Conservation (phyloP, 2,797 vertebrate species). For the Falco concolor region DNA sequence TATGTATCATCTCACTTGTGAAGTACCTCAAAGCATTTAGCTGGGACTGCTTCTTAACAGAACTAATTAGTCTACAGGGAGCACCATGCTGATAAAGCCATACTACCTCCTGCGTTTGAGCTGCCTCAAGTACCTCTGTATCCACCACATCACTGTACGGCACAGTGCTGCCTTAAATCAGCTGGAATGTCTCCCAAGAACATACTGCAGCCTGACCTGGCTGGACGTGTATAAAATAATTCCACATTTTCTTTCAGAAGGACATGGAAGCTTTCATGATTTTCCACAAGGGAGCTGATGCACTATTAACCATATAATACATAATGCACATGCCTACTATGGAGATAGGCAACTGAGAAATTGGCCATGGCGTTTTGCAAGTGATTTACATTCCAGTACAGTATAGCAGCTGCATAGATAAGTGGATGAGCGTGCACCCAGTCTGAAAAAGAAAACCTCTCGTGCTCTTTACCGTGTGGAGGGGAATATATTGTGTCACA, state of each 20-base stretch:
- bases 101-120: not conserved
- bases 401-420: not conserved
- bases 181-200: not conserved
- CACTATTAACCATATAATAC: conserved; percentile 10
- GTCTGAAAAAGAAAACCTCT: conserved; percentile 26
- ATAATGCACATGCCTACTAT: not conserved
- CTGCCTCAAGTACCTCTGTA: not conserved
- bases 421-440: not conserved
- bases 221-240: conserved; percentile 26
- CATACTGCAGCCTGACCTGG: not conserved
- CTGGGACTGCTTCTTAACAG: not conserved
- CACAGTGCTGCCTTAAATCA: not conserved
- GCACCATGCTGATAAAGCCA: not conserved
- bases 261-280: not conserved
- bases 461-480: not conserved
- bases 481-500: not conserved
- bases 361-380: not conserved
- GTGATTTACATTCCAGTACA: conserved; percentile 60
- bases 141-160: not conserved
- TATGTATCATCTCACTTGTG: not conserved
- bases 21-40: not conserved
- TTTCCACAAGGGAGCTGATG: conserved; percentile 3
- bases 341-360: conserved; percentile 18
- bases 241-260: not conserved
- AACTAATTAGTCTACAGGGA: conserved; percentile 34